phyloP scores from a whole-genome alignment of 1,140 invertebrate species.

The Portunus trituberculatus region DNA sequence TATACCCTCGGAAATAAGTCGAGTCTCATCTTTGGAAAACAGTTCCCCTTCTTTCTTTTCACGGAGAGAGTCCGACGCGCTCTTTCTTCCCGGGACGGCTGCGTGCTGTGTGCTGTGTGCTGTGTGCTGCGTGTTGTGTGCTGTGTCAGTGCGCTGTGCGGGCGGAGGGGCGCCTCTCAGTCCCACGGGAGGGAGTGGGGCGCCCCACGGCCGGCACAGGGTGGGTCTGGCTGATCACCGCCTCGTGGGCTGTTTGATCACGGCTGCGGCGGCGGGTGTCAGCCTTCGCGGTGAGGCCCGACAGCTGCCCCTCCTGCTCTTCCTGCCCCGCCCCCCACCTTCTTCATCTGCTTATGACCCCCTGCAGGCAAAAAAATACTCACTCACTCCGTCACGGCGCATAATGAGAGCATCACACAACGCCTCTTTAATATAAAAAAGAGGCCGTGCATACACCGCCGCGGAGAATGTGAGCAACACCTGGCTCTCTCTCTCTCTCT shows the following conservation, averaged over 20 bases:
- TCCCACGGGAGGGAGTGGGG: no score
- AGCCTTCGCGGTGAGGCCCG: neutral
- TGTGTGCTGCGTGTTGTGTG: no score
- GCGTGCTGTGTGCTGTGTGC: no score
- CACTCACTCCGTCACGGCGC: neutral
- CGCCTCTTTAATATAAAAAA: neutral
- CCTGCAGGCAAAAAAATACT: conserved; percentile 37
- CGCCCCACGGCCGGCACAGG: neutral
- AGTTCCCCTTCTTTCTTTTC: conserved; percentile 65
- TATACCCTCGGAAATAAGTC: conserved; percentile 60
- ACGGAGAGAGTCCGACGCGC: conserved; percentile 37
- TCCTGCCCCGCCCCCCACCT: neutral
- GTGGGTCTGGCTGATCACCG: conserved; percentile 49
- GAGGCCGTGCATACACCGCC: neutral
- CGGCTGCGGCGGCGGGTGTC: neutral
- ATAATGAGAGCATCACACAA: conserved; percentile 28
- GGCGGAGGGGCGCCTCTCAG: no score
- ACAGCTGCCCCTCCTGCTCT: neutral
- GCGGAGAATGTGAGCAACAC: neutral
- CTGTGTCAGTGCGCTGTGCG: no score
- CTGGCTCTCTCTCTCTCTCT: conserved; percentile 37
- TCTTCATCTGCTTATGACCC: conserved; percentile 41
- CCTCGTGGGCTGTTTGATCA: conserved; percentile 47
- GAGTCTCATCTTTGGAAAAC: conserved; percentile 67
- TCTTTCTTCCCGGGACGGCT: conserved; percentile 28